phyloP scores from a whole-genome alignment of 2,113 vertebrate genomes.

The Gopherus flavomarginatus region DNA sequence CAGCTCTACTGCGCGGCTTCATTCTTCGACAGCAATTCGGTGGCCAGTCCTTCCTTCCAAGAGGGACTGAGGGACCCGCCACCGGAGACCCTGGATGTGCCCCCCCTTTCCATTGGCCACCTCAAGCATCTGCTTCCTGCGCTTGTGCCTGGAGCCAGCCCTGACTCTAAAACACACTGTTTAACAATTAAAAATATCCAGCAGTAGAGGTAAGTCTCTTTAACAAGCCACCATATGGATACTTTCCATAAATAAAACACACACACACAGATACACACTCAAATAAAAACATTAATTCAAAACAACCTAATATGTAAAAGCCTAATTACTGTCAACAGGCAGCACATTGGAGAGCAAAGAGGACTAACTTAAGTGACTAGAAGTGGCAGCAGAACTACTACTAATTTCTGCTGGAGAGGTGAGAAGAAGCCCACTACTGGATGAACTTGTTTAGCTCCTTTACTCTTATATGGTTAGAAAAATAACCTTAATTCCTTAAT shows the following conservation, averaged over 20 bases:
- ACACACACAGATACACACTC: constrained; percentile 32
- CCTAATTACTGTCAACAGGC: constrained; percentile 75
- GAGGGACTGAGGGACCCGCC: too few relatives aligned
- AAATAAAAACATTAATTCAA: constrained; percentile 53
- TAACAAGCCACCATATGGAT: neutral
- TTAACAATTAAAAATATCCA: neutral
- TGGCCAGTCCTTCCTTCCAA: too few relatives aligned
- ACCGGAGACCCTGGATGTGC: too few relatives aligned
- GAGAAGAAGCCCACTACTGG: neutral
- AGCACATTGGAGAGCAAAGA: constrained; percentile 59
- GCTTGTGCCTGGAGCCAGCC: too few relatives aligned
- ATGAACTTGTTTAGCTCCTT: neutral
- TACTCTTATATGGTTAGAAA: neutral
- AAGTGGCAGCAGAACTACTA: constrained; percentile 37
- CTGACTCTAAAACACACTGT: neutral
- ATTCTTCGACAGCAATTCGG: too few relatives aligned
- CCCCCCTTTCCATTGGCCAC: too few relatives aligned
- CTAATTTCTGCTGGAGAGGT: constrained; percentile 45
- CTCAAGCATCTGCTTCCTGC: too few relatives aligned
- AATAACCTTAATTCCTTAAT: neutral
- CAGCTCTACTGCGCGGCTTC: too few relatives aligned
- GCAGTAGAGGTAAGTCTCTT: constrained; percentile 50
- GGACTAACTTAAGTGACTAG: constrained; percentile 33
- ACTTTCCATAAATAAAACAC: constrained; percentile 9
- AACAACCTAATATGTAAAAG: constrained; percentile 69